These are phyloP conservation scores for Orthonyx spaldingii DNA, from an alignment of 2,113 vertebrate genomes.

Conservation along the genomic window DNA sequence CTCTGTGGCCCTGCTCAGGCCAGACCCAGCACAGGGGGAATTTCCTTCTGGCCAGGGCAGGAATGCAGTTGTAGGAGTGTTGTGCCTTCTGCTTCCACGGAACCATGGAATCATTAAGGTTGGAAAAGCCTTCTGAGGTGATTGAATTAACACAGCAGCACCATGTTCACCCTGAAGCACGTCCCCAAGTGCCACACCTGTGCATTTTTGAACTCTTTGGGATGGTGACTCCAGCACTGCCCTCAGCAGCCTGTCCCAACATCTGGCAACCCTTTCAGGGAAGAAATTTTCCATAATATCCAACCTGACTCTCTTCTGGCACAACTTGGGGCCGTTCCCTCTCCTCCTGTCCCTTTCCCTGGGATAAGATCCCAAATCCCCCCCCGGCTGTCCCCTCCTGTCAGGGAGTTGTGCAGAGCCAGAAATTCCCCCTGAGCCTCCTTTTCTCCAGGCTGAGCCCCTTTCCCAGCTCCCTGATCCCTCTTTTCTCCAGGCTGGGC, in stretches of 20 bases:
- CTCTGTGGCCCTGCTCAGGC: background rate
- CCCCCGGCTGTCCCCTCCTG: background rate
- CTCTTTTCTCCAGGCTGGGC: background rate
- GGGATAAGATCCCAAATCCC: accelerated
- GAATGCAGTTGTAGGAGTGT: background rate
- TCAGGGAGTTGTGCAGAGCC: background rate
- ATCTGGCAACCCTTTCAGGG: background rate
- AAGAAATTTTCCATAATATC: background rate
- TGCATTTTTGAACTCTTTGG: background rate
- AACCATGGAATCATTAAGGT: background rate
- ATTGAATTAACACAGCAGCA: background rate
- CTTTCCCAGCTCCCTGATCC: background rate
- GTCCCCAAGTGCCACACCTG: background rate
- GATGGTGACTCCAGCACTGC: background rate
- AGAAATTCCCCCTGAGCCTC: background rate
- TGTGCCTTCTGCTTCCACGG: background rate
- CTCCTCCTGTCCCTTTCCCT: background rate
- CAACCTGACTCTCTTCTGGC: background rate
- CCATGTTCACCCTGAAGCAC: background rate
- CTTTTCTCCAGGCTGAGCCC: background rate
- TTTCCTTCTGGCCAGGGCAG: background rate
- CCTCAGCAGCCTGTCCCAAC: background rate
- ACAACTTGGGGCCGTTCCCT: background rate
- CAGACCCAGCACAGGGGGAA: background rate
- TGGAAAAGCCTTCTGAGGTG: background rate